Evolutionary conservation across 1,140 invertebrate species (phyloP).

Genomic region (Phymastichus coffea): DNA sequence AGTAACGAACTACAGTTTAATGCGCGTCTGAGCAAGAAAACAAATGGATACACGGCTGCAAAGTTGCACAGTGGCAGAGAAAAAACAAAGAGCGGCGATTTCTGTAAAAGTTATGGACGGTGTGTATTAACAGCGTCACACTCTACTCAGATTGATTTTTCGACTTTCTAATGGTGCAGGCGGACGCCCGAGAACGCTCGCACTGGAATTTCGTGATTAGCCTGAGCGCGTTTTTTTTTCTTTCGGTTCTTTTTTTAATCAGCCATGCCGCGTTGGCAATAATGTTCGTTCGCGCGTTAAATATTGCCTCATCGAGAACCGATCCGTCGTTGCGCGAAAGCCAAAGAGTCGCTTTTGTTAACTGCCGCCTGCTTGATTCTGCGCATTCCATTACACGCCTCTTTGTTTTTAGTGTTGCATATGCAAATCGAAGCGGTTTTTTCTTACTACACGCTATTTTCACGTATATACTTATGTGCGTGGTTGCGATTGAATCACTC

Average conservation of each 20-base stretch:
- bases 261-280: conserved; percentile 43
- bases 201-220: conserved; percentile 47
- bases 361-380: neutral
- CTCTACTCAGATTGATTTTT: conserved; percentile 38
- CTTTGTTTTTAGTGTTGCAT: too few species aligned
- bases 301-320: conserved; percentile 47
- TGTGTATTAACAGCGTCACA: conserved; percentile 7
- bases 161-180: conserved; percentile 45
- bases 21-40: too few species aligned
- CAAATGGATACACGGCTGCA: too few species aligned
- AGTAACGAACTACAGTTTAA: too few species aligned
- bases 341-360: conserved; percentile 19
- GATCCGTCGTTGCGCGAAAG: conserved; percentile 6
- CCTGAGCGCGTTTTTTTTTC: conserved; percentile 40
- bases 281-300: conserved; percentile 52
- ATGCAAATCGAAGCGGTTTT: neutral
- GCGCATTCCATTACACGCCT: conserved; percentile 1
- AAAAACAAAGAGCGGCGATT: neutral
- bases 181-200: conserved; percentile 19
- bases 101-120: neutral
- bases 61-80: too few species aligned
- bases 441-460: too few species aligned
- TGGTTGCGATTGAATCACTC: too few species aligned
- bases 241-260: conserved; percentile 17
- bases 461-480: too few species aligned